Evolutionary conservation across 2,113 vertebrate genomes (phyloP), one percentile per base, ranked within the genome.

Genomic region (Brevimyrus niger): DNA sequence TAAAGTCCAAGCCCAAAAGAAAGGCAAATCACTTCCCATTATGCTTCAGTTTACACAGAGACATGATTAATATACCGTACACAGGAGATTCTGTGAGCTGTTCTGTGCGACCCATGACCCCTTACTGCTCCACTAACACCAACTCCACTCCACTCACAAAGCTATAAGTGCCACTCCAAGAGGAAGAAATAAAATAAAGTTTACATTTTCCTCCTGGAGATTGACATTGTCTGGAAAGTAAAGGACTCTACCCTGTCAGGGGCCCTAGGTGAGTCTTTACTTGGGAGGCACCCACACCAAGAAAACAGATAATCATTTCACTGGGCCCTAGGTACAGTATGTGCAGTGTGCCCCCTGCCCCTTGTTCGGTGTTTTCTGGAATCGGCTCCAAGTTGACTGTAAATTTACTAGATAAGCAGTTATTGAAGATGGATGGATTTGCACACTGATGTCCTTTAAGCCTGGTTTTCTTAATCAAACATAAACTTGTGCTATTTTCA

Each of bases 141-240:
- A 84, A 9, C 80, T 47, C 42, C 80, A 84, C 42, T 84, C 42
- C 42, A 47, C 80, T 21, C 8, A 2, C 80, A 44, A 23, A 44
- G 11, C 10, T 87, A 53, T 44, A 53, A 51, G 35, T 76, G 89
- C 46, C 47, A 53, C 61, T 73, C 21, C 58, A 58, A 19, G 4
- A 9, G 88, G 92, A 19, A 88, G 35, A 69, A 47, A 69, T 90
- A 86, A 87, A 84, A 84, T 48, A 47, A 47, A 46, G 7, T 4
- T 38, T n/a, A 17, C 19, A 42, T 11, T 23, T 44, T 65, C 15
- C 53, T 15, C 53, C 19, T n/a, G 38, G 27, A 38, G 8, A 42
- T 3, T 8, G 13, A 19, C 86, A 8, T 58, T 87, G 23, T 38
- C 31, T 76, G 13, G 31, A 38, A 76, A 76, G 35, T 76, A n/a